Percentiles rank a stretch among this genome's conserved stretches.
Conservation (phyloP, 2,113 vertebrate species). For the Vanacampus margaritifer region DNA sequence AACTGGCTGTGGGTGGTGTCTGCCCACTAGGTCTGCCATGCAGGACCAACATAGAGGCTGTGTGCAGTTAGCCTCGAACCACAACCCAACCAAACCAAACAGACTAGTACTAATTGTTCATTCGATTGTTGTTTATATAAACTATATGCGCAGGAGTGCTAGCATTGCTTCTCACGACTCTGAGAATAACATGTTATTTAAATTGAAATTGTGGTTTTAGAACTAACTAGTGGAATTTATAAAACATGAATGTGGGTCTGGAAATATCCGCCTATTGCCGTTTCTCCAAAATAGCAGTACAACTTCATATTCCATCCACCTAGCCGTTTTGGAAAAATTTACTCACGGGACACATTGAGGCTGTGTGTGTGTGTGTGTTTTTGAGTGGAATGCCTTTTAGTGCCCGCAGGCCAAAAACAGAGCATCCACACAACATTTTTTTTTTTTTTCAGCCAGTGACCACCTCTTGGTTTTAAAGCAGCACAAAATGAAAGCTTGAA, state of each 20-base stretch:
- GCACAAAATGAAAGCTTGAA: slow-evolving; percentile 12
- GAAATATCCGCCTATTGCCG: neutral
- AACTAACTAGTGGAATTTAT: neutral
- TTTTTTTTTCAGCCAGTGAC: slow-evolving; percentile 1
- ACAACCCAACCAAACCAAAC: slow-evolving; percentile 36
- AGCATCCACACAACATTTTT: slow-evolving; percentile 25
- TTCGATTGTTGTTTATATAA: too few relatives aligned
- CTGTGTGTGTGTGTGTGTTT: neutral
- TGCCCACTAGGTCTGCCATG: slow-evolving; percentile 24
- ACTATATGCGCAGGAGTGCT: neutral
- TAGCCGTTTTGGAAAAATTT: slow-evolving; percentile 24
- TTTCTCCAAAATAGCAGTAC: slow-evolving; percentile 2
- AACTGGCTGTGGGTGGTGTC: slow-evolving; percentile 34
- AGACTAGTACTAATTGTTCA: slow-evolving; percentile 1
- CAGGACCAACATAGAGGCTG: slow-evolving; percentile 30
- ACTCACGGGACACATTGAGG: slow-evolving; percentile 19
- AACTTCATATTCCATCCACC: slow-evolving; percentile 13
- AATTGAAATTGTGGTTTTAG: neutral
- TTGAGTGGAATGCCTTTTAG: slow-evolving; percentile 13
- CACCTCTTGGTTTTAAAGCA: slow-evolving; percentile 20
- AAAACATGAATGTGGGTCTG: neutral
- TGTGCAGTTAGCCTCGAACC: slow-evolving; percentile 33
- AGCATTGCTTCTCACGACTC: neutral
- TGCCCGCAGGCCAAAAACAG: slow-evolving; percentile 26
- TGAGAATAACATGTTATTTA: neutral